Evolutionary conservation across 2,113 vertebrate genomes (phyloP).

Genomic region (Pseudolaguvia tuberculata): DNA sequence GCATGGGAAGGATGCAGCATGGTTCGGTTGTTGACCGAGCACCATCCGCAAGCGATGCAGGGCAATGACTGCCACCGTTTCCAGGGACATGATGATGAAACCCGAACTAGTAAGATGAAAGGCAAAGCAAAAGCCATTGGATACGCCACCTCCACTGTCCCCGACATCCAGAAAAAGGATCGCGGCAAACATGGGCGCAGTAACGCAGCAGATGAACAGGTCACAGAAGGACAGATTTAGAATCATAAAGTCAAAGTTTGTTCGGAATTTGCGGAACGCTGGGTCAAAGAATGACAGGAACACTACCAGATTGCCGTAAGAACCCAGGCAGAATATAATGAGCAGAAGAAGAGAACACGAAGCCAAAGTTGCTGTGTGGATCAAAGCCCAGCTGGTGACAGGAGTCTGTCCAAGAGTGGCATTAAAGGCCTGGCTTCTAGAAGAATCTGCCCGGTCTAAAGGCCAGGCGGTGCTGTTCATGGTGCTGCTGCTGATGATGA

Average conservation of each 20-base stretch:
- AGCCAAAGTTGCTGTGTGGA: conserved; percentile 80
- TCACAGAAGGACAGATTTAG: conserved; percentile 96
- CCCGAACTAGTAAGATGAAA: conserved; percentile 90
- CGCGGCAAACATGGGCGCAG: conserved; percentile 87
- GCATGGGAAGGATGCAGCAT: conserved; percentile 79
- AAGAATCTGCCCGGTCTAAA: conserved; percentile 63
- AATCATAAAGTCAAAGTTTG: conserved; percentile 96
- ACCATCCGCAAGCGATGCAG: conserved; percentile 91
- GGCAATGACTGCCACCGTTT: conserved; percentile 91
- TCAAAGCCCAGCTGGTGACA: conserved; percentile 64
- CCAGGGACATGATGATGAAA: conserved; percentile 94
- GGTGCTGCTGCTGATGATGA: conserved; percentile 53
- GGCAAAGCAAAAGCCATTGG: conserved; percentile 85
- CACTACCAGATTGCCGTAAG: conserved; percentile 91
- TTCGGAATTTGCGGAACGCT: conserved; percentile 90
- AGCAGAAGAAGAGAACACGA: conserved; percentile 82
- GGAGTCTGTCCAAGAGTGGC: conserved; percentile 52
- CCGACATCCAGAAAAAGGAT: conserved; percentile 80
- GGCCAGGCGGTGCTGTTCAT: conserved; percentile 78
- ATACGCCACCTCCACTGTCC: conserved; percentile 61
- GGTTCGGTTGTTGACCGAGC: conserved; percentile 83
- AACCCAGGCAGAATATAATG: conserved; percentile 87
- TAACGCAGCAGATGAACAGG: conserved; percentile 89
- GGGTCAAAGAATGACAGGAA: conserved; percentile 95
- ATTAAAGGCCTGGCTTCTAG: conserved; percentile 60